These are phyloP conservation scores for Homarus americanus DNA, from an alignment of 1,140 invertebrate genomes.

Conservation along the genomic window DNA sequence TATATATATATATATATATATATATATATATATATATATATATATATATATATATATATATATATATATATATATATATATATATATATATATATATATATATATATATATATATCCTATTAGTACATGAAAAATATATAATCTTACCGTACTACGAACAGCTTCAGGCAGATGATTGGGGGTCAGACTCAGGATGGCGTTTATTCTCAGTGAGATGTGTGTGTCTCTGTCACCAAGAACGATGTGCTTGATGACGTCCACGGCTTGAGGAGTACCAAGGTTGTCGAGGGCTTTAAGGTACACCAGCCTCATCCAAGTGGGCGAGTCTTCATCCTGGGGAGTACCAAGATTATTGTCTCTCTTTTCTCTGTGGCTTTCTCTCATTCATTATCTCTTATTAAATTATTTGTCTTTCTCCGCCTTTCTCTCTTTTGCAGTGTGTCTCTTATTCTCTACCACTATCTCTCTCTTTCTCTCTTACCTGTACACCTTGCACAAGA, in stretches of 20 bases:
- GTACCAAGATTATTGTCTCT: no score
- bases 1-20: not conserved
- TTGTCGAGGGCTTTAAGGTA: slow-evolving; percentile 4
- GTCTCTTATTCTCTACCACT: no score
- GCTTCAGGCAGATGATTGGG: not conserved
- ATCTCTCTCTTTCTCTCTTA: no score
- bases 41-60: slow-evolving; percentile 12
- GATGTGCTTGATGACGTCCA: slow-evolving; percentile 2
- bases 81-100: slow-evolving; percentile 6
- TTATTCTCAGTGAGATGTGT: not conserved
- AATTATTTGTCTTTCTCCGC: no score
- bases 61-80: slow-evolving; percentile 16
- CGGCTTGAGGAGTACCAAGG: slow-evolving; percentile 5
- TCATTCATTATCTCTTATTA: no score
- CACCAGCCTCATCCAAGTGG: not conserved
- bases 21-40: slow-evolving; percentile 27
- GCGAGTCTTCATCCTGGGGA: not conserved
- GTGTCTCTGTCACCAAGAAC: not conserved
- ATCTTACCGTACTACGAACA: not conserved
- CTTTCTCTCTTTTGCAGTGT: no score
- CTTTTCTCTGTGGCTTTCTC: no score
- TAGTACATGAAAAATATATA: no score
- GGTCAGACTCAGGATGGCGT: slow-evolving; percentile 13
- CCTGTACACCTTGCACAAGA: not conserved
- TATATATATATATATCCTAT: slow-evolving; percentile 8